Percentiles rank a stretch among this genome's conserved stretches.
phyloP scores from a whole-genome alignment of 2,888 invertebrate genomes.

The Glaucopsyche alexis region DNA sequence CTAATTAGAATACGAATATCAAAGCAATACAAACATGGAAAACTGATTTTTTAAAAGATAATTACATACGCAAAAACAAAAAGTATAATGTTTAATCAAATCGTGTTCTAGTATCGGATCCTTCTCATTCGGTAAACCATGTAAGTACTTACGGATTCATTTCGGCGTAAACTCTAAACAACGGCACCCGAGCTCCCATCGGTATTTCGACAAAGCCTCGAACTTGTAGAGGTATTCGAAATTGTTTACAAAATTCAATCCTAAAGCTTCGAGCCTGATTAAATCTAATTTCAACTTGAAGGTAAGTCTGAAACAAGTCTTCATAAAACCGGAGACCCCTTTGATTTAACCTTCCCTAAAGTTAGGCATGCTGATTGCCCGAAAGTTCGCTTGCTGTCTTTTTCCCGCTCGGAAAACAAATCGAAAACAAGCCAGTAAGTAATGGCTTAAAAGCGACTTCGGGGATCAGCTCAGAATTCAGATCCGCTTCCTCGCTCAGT shows the following conservation, averaged over 20 bases:
- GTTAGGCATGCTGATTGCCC: conserved; percentile 75
- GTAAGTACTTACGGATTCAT: conserved; percentile 69
- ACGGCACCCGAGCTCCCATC: conserved; percentile 72
- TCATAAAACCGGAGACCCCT: conserved; percentile 79
- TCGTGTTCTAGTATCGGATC: conserved; percentile 56
- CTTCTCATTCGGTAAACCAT: conserved; percentile 63
- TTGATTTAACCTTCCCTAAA: conserved; percentile 77
- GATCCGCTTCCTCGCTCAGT: conserved; percentile 45
- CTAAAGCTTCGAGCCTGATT: conserved; percentile 78
- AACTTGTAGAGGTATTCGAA: conserved; percentile 78
- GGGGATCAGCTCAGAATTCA: conserved; percentile 53
- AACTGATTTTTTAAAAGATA: conserved; percentile 28
- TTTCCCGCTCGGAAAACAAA: conserved; percentile 71
- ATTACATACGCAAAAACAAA: conserved; percentile 38
- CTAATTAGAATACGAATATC: background rate
- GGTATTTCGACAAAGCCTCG: conserved; percentile 78
- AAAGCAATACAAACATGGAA: conserved; percentile 15
- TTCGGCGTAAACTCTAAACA: conserved; percentile 77
- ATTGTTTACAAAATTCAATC: conserved; percentile 81
- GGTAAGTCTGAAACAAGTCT: conserved; percentile 80
- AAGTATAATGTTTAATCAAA: conserved; percentile 60
- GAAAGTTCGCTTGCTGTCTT: conserved; percentile 73
- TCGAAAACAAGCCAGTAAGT: conserved; percentile 74
- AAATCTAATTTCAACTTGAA: conserved; percentile 80
- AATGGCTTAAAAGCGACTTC: conserved; percentile 73